These are phyloP conservation scores for Drosophila imparisetae DNA, from an alignment of 2,888 invertebrate genomes.

Conservation along the genomic window DNA sequence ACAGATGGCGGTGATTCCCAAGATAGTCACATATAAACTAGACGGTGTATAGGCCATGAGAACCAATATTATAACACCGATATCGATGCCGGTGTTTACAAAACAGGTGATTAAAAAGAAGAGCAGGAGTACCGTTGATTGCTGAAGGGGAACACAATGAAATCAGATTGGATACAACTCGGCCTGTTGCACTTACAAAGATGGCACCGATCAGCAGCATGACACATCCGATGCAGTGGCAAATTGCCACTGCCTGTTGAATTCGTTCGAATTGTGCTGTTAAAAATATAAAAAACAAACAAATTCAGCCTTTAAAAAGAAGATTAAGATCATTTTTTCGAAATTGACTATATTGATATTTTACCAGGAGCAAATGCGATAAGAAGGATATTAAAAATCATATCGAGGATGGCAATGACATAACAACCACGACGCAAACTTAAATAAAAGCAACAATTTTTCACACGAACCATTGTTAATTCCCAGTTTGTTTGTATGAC, in stretches of 20 bases:
- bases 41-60: rapidly evolving
- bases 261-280: conserved; percentile 8
- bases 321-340: neutral
- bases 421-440: conserved; percentile 41
- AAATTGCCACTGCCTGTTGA: conserved; percentile 64
- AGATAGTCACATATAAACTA: neutral
- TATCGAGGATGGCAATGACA: conserved; percentile 31
- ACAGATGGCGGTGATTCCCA: conserved; percentile 1
- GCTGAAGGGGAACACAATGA: conserved; percentile 13
- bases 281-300: neutral
- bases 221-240: conserved; percentile 61
- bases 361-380: conserved; percentile 15
- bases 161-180: too few relatives aligned
- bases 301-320: neutral
- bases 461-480: neutral
- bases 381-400: conserved; percentile 13
- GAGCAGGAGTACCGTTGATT: conserved; percentile 52
- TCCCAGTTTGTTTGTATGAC: neutral
- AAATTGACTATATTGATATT: neutral
- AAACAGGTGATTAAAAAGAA: conserved; percentile 61
- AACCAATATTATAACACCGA: conserved; percentile 5
- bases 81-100: conserved; percentile 28
- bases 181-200: conserved; percentile 44
- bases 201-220: conserved; percentile 53
- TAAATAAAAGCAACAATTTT: conserved; percentile 33